phyloP scores from a whole-genome alignment of 2,113 vertebrate species.

The Ceyx melanurus region DNA sequence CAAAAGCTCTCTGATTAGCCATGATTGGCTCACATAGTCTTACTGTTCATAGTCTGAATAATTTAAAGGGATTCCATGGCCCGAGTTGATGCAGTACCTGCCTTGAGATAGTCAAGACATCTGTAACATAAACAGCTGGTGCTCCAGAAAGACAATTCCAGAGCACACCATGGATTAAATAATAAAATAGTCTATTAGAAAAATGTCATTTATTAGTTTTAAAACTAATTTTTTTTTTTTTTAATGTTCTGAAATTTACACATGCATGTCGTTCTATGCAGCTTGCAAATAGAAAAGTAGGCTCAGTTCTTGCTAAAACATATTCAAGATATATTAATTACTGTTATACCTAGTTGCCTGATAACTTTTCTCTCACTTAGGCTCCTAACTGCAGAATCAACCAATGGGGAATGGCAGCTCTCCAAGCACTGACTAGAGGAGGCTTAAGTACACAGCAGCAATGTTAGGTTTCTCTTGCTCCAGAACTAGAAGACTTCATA shows the following conservation, averaged over 20 bases:
- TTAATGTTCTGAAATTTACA: neutral
- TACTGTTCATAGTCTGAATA: neutral
- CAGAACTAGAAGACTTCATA: neutral
- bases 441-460: neutral
- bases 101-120: neutral
- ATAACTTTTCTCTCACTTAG: constrained; percentile 32
- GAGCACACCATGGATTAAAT: neutral
- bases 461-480: neutral
- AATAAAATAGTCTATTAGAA: neutral
- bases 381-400: neutral
- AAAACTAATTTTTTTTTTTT: neutral
- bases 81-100: neutral
- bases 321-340: neutral
- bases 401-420: neutral
- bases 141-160: neutral
- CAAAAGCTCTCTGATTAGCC: neutral
- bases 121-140: neutral
- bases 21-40: neutral
- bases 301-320: neutral
- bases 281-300: neutral
- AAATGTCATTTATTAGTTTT: neutral
- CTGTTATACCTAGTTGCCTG: neutral
- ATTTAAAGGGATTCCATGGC: neutral
- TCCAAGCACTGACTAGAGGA: neutral
- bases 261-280: neutral